phyloP scores from a whole-genome alignment of 2,797 vertebrate species.

The Myotis pilosus region DNA sequence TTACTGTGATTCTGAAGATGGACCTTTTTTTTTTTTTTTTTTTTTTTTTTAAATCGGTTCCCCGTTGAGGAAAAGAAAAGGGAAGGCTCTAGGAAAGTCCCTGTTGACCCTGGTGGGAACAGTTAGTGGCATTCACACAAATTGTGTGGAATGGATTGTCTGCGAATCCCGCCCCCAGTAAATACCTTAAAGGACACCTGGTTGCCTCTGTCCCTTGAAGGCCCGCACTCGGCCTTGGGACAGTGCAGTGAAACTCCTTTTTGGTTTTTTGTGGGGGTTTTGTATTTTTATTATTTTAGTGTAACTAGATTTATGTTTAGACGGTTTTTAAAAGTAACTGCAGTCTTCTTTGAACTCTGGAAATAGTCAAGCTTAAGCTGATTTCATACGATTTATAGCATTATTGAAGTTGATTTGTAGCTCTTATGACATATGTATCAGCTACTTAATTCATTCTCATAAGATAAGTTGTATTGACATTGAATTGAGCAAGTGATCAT shows the following conservation, averaged over 20 bases:
- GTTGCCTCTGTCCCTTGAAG: slow-evolving; percentile 12
- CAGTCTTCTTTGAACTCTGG: background rate
- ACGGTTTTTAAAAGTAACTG: background rate
- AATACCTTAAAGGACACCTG: background rate
- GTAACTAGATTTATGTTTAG: slow-evolving; percentile 21
- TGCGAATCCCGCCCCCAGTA: background rate
- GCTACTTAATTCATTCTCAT: slow-evolving; percentile 21
- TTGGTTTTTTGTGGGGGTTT: background rate
- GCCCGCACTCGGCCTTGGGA: background rate
- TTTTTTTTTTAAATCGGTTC: background rate
- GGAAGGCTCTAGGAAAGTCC: slow-evolving; percentile 59
- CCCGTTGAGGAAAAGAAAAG: slow-evolving; percentile 42
- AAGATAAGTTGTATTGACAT: slow-evolving; percentile 24
- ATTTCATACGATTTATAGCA: background rate
- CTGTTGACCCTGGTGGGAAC: slow-evolving; percentile 13
- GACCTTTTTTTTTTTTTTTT: slow-evolving; percentile 44
- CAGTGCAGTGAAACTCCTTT: background rate
- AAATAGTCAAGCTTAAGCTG: slow-evolving; percentile 30
- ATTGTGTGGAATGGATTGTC: slow-evolving; percentile 19
- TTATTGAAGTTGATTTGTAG: slow-evolving; percentile 23
- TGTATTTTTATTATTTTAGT: background rate
- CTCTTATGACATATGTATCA: background rate
- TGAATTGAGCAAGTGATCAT: background rate
- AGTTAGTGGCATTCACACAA: background rate
- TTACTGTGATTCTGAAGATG: slow-evolving; percentile 6